A percentile compares a stretch with the other conserved stretches of the same genome.
Evolutionary conservation across 2,113 vertebrate species (phyloP).

Genomic region (Machaerirhynchus nigripectus): DNA sequence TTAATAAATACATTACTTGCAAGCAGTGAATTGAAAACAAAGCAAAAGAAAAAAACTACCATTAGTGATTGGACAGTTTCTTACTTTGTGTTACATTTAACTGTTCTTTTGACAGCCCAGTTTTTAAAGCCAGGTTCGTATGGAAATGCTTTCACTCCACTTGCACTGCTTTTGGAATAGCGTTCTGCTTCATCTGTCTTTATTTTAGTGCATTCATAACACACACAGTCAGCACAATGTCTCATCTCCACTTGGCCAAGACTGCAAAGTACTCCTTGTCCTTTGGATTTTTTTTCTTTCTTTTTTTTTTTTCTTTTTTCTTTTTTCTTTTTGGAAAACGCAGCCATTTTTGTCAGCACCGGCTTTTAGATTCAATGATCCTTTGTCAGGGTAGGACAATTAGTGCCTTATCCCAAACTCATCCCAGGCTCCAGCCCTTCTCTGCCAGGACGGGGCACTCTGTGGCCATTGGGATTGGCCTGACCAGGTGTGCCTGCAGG

Average conservation of each 20-base stretch:
- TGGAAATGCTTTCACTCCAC: slow-evolving; percentile 99
- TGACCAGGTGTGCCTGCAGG: neutral
- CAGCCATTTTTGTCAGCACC: slow-evolving; percentile 73
- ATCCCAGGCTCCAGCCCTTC: neutral
- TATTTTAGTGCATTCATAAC: slow-evolving; percentile 93
- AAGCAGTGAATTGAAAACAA: slow-evolving; percentile 85
- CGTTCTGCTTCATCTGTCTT: slow-evolving; percentile 95
- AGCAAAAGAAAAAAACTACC: slow-evolving; percentile 77
- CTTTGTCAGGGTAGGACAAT: neutral
- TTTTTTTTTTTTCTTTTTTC: neutral
- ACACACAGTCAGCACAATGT: slow-evolving; percentile 88
- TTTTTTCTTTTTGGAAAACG: neutral
- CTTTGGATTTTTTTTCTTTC: neutral
- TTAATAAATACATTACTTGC: slow-evolving; percentile 85
- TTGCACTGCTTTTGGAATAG: slow-evolving; percentile 99
- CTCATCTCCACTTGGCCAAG: slow-evolving; percentile 78
- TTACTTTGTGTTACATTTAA: slow-evolving; percentile 99
- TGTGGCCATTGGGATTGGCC: neutral
- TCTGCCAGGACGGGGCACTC: neutral
- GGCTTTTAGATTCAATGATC: neutral
- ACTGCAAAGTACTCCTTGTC: slow-evolving; percentile 35
- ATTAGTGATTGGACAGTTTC: slow-evolving; percentile 94
- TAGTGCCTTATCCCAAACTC: neutral
- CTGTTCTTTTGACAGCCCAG: slow-evolving; percentile 99
- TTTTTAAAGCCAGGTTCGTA: slow-evolving; percentile 99